Evolutionary conservation across 2,797 vertebrate species (phyloP).

Genomic region (Buphagus erythrorhynchus): DNA sequence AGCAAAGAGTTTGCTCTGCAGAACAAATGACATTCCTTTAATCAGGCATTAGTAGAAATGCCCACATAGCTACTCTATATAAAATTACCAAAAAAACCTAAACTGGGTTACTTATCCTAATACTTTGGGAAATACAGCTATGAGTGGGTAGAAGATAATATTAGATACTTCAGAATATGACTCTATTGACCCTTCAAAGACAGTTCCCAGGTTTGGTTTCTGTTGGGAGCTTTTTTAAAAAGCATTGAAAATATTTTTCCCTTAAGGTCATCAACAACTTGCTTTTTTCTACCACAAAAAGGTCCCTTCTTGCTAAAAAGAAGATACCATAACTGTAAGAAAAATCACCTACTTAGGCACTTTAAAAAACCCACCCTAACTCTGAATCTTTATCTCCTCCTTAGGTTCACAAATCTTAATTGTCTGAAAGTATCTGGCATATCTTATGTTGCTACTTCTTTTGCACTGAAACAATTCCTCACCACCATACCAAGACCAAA

Average conservation of each 20-base stretch:
- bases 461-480: not conserved
- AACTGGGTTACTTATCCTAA: not conserved
- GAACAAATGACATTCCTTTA: not conserved
- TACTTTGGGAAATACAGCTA: not conserved
- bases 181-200: not conserved
- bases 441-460: not conserved
- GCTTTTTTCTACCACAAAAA: not conserved
- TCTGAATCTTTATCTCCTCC: not conserved
- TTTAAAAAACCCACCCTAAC: fast-evolving
- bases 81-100: not conserved
- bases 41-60: not conserved
- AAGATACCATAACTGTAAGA: not conserved
- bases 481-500: not conserved
- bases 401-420: not conserved
- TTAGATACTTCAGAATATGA: not conserved
- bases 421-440: not conserved
- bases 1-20: not conserved
- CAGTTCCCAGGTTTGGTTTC: not conserved
- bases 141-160: not conserved
- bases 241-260: not conserved
- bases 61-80: not conserved
- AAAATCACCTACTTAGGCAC: not conserved
- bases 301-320: not conserved
- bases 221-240: not conserved
- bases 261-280: not conserved